phyloP scores from a whole-genome alignment of 64 coral and sea anemone genomes.

The Montipora cactus region DNA sequence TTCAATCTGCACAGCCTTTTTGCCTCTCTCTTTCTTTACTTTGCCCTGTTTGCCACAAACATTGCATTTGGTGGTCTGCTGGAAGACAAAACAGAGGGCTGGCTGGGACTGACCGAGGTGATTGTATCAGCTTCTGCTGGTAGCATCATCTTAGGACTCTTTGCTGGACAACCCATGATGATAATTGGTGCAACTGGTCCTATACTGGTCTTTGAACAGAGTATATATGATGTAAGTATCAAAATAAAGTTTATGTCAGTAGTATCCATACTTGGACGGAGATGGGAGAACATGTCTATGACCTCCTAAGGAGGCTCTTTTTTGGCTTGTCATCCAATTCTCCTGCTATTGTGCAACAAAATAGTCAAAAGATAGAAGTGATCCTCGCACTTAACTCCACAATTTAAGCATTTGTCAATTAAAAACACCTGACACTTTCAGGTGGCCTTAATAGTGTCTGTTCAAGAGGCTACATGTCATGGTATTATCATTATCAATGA shows the following conservation, averaged over 20 bases:
- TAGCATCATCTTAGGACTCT: constrained; percentile 80
- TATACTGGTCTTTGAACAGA: constrained; percentile 88
- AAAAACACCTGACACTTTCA: too few species aligned
- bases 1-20: constrained; percentile 78
- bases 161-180: constrained; percentile 86
- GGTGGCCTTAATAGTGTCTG: too few species aligned
- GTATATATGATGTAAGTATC: constrained; percentile 81
- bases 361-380: too few species aligned
- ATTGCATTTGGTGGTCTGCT: constrained; percentile 86
- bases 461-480: too few species aligned
- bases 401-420: too few species aligned
- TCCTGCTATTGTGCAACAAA: too few species aligned
- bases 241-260: neutral
- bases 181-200: constrained; percentile 88
- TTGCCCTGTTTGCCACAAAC: constrained; percentile 84
- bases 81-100: constrained; percentile 65
- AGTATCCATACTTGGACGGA: neutral
- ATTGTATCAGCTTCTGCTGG: constrained; percentile 72
- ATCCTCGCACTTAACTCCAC: too few species aligned
- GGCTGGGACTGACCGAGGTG: constrained; percentile 75
- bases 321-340: too few species aligned
- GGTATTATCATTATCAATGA: too few species aligned
- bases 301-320: too few species aligned
- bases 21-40: constrained; percentile 82
- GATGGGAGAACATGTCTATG: too few species aligned